Conservation (phyloP, 2,797 vertebrate species). For the Geotrypetes seraphini region DNA sequence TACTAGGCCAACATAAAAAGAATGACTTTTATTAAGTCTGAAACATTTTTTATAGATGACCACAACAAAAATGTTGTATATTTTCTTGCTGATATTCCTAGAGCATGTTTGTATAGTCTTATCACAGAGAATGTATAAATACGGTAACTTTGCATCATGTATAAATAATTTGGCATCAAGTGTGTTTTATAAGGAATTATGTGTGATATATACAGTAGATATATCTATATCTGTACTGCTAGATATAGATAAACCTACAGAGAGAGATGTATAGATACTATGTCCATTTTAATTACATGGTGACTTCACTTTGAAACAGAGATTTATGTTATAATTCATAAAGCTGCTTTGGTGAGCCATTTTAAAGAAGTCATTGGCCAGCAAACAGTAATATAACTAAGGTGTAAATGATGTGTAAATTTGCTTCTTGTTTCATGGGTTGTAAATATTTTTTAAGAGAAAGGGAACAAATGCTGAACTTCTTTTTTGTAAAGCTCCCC, state of each 20-base stretch:
- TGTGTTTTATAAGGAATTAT: constrained; percentile 39
- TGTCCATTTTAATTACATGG: constrained; percentile 26
- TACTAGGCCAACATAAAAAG: constrained; percentile 16
- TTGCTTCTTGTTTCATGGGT: constrained; percentile 18
- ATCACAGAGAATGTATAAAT: constrained; percentile 12
- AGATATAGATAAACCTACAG: no score
- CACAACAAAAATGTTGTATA: constrained; percentile 8
- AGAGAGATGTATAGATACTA: no score
- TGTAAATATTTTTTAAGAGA: constrained; percentile 34
- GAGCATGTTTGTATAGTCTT: constrained; percentile 27
- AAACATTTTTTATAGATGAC: constrained; percentile 6
- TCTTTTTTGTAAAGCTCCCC: constrained; percentile 24
- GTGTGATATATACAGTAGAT: constrained; percentile 34
- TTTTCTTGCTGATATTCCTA: constrained; percentile 9
- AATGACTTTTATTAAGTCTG: constrained; percentile 8
- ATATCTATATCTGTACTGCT: not conserved
- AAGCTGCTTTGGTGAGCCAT: constrained; percentile 25
- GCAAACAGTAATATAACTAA: constrained; percentile 27
- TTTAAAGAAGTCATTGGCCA: constrained; percentile 24
- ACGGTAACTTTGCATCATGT: constrained; percentile 23
- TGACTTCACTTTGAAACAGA: constrained; percentile 18
- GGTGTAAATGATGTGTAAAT: constrained; percentile 4
- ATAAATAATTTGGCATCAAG: no score
- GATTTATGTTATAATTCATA: constrained; percentile 21
- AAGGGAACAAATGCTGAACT: constrained; percentile 37